Conservation (phyloP, 2,888 invertebrate genomes). For the Lamellibrachia satsuma region DNA sequence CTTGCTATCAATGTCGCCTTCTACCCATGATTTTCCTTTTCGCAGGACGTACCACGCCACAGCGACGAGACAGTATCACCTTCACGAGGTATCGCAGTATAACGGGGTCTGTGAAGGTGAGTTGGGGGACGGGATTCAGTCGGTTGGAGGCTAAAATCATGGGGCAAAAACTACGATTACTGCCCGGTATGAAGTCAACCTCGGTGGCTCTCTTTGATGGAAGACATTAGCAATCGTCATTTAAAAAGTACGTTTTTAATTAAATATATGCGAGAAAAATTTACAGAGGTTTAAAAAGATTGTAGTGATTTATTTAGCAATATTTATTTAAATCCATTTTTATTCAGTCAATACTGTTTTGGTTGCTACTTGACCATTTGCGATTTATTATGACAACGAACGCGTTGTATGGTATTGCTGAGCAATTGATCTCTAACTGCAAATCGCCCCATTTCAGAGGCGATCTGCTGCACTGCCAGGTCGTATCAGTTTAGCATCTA, state of each 20-base stretch:
- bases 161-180: too few species aligned
- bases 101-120: not conserved
- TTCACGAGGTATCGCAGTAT: not conserved
- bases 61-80: not conserved
- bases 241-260: not conserved
- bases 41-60: not conserved
- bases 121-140: not conserved
- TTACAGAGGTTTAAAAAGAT: too few species aligned
- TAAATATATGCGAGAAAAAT: not conserved
- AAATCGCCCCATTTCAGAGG: not conserved
- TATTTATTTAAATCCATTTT: too few species aligned
- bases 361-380: not conserved
- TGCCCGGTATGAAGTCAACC: too few species aligned
- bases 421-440: not conserved
- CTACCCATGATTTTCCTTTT: not conserved
- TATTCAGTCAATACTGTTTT: not conserved
- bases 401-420: not conserved
- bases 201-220: too few species aligned
- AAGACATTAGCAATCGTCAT: not conserved
- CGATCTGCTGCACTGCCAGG: not conserved
- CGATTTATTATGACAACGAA: not conserved
- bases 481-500: not conserved
- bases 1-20: not conserved
- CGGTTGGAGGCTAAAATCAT: not conserved
- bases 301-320: too few species aligned